Conservation (phyloP, 64 coral and sea anemone species). For the Montipora efflorescens region DNA sequence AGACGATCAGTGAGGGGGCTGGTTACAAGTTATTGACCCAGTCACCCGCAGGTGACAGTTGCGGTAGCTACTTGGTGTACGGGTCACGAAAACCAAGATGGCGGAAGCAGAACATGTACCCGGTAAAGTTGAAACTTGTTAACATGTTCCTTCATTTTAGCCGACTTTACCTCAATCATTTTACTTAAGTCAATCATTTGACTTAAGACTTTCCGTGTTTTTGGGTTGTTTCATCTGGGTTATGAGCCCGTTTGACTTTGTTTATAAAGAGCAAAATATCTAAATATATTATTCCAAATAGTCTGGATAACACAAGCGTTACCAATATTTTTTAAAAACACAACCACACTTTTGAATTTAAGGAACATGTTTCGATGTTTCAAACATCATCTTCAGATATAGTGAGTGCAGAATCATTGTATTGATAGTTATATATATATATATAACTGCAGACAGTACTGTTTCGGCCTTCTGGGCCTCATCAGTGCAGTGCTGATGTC, state of each 20-base stretch:
- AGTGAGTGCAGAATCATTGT: too few relatives aligned
- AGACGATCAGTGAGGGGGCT: not conserved
- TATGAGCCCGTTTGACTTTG: not conserved
- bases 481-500: too few relatives aligned
- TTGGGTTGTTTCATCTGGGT: not conserved
- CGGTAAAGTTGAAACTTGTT: not conserved
- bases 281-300: not conserved
- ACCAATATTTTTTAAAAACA: too few relatives aligned
- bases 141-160: not conserved
- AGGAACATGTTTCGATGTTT: too few relatives aligned
- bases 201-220: not conserved
- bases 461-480: too few relatives aligned
- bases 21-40: not conserved
- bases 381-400: too few relatives aligned
- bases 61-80: too few relatives aligned
- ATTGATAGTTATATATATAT: too few relatives aligned
- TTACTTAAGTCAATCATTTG: not conserved
- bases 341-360: too few relatives aligned
- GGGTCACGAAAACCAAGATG: conserved; percentile 48
- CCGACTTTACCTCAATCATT: not conserved
- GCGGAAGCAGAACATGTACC: conserved; percentile 65
- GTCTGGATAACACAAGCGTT: too few relatives aligned
- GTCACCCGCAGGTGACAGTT: too few relatives aligned
- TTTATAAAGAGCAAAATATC: not conserved
- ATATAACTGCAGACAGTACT: too few relatives aligned